Percentiles rank a stretch among this genome's conserved stretches.
Evolutionary conservation across 2,797 vertebrate species (phyloP).

Genomic region (Megalops cyprinoides): DNA sequence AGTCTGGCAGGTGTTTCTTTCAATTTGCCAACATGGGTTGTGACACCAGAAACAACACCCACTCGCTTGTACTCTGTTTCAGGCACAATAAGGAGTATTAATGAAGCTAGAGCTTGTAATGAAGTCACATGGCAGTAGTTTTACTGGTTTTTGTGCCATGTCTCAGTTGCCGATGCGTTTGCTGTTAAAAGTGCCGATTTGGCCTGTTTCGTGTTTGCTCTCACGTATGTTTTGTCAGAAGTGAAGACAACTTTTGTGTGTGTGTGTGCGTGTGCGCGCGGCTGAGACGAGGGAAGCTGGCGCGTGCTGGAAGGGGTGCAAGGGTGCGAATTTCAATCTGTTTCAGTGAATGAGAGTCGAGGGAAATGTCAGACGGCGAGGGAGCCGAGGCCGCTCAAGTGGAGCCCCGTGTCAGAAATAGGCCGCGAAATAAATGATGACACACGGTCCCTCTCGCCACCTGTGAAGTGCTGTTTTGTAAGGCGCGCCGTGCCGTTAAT

Average conservation of each 20-base stretch:
- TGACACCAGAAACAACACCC: background rate
- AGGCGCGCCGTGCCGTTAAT: conserved; percentile 44
- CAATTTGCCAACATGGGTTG: background rate
- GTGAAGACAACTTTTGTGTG: background rate
- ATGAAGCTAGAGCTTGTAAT: too few species aligned
- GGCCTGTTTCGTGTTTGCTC: too few species aligned
- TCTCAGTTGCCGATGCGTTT: background rate
- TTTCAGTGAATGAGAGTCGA: conserved; percentile 15
- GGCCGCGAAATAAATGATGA: background rate
- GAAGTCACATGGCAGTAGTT: too few species aligned
- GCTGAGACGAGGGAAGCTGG: background rate
- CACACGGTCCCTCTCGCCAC: conserved; percentile 14
- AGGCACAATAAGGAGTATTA: background rate
- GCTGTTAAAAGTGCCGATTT: background rate
- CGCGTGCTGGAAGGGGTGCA: background rate
- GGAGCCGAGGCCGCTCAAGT: background rate
- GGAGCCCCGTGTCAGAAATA: conserved; percentile 8
- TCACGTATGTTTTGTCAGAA: background rate
- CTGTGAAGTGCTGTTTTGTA: conserved; percentile 33
- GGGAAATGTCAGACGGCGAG: conserved; percentile 16
- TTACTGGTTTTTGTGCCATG: background rate
- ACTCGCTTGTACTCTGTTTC: background rate
- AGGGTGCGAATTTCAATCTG: background rate
- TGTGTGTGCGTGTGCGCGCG: too few species aligned
- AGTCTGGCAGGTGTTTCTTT: background rate